Conservation (phyloP, 2,888 invertebrate genomes). For the Campoplex capitator region DNA sequence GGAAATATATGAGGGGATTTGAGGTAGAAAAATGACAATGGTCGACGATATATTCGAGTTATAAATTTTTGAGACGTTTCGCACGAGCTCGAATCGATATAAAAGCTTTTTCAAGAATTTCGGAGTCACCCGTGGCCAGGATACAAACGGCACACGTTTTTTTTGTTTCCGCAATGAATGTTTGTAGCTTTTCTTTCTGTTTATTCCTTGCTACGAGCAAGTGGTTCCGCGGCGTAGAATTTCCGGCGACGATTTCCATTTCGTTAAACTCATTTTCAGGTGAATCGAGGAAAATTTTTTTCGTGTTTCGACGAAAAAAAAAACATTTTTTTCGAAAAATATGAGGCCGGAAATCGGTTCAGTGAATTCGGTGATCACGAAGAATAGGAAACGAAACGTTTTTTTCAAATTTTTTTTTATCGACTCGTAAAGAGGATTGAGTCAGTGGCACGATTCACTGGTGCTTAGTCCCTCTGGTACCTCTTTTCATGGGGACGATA, state of each 20-base stretch:
- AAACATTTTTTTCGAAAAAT: too few relatives aligned
- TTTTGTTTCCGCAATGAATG: too few relatives aligned
- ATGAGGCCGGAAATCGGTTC: background rate
- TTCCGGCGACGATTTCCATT: too few relatives aligned
- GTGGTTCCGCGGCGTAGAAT: background rate
- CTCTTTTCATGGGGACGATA: conserved; percentile 68
- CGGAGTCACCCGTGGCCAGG: background rate
- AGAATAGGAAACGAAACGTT: background rate
- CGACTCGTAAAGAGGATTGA: background rate
- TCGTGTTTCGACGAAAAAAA: background rate
- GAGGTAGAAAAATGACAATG: background rate
- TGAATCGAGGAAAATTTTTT: background rate
- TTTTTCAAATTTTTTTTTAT: background rate
- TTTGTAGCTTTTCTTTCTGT: background rate
- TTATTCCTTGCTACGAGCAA: background rate
- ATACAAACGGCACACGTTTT: background rate
- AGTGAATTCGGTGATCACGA: background rate
- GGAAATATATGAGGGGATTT: conserved; percentile 4
- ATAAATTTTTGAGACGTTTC: background rate
- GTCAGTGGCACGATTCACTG: conserved; percentile 18
- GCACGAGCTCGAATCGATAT: background rate
- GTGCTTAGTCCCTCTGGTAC: conserved; percentile 59
- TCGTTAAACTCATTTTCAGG: too few relatives aligned
- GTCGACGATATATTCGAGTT: background rate
- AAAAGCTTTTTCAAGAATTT: background rate